Conservation (phyloP, 2,797 vertebrate genomes). For the Jordanella pulchra region DNA sequence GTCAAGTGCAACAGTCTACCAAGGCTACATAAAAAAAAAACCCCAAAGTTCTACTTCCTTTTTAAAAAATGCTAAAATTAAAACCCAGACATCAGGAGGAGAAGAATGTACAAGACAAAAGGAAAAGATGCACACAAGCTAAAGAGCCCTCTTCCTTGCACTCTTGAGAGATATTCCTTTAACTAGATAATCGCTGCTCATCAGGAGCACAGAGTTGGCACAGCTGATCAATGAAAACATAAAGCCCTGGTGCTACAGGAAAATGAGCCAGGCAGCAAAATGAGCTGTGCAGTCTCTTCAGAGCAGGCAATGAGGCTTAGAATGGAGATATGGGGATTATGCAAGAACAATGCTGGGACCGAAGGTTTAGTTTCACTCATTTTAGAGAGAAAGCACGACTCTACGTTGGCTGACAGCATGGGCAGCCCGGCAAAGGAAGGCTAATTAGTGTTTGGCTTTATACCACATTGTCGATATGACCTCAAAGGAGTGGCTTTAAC, state of each 20-base stretch:
- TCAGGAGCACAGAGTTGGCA: slow-evolving; percentile 26
- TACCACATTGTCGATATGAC: slow-evolving; percentile 24
- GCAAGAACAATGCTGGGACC: slow-evolving; percentile 57
- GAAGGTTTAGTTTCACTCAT: slow-evolving; percentile 66
- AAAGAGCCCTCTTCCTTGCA: slow-evolving; percentile 12
- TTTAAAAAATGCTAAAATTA: slow-evolving; percentile 60
- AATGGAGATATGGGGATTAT: slow-evolving; percentile 59
- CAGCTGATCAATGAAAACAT: slow-evolving; percentile 45
- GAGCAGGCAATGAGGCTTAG: slow-evolving; percentile 43
- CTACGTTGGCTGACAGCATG: slow-evolving; percentile 19
- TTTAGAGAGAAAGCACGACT: slow-evolving; percentile 47
- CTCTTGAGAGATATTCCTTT: slow-evolving; percentile 27
- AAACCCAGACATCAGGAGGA: slow-evolving; percentile 14
- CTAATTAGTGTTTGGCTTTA: slow-evolving; percentile 43
- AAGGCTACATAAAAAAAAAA: slow-evolving; percentile 17
- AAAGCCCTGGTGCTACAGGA: slow-evolving; percentile 37
- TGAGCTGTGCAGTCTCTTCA: slow-evolving; percentile 27
- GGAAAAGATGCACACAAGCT: slow-evolving; percentile 17
- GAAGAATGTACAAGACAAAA: slow-evolving; percentile 29
- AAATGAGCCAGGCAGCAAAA: slow-evolving; percentile 27
- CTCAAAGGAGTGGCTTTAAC: slow-evolving; percentile 6
- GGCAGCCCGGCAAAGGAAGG: slow-evolving; percentile 12
- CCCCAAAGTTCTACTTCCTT: slow-evolving; percentile 56
- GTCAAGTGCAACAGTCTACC: slow-evolving; percentile 21
- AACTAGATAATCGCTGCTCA: slow-evolving; percentile 42